Base-by-base conservation (phyloP, 2,888 invertebrate species). In the Eupithecia subumbrata region DNA sequence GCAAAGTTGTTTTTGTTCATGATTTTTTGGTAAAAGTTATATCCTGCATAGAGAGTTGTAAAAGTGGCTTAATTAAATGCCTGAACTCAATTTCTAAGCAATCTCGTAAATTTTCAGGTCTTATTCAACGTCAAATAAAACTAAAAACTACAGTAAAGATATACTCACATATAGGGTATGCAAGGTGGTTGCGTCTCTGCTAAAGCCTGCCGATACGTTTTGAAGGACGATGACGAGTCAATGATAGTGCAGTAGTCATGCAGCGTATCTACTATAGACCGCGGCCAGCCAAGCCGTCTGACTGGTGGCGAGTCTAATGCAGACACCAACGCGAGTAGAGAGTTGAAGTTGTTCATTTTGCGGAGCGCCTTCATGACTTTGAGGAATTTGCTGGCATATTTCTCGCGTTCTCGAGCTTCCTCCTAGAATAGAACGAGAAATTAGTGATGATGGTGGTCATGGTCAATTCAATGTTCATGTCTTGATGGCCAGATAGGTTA, bases 271-370 rank as follows among this genome's bases (percentile, higher is more conserved):
- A 97, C 97, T 78, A 98, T 97, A 83, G 97, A 97, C 87, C 98
- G 97, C 87, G 98, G 98, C 98, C 98, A 98, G 89, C 99, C 99
- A 89, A 99, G 95, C 89, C 99, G 95, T 86, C 97, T 95, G 89
- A 98, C 97, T 0, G 99, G 99, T 7, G 99, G 99, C 30, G 99
- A 99, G 92, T 99, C 99, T 84, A 99, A 93, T 22, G 99, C 99
- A 11, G 99, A 99, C 78, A 99, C 95, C 80, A 99, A 95, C 12
- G 99, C 99, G 86, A 99, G 95, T 95, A 99, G 99, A 67, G 99
- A 99, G 95, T 99, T 99, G 93, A 99, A 99, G 92, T 99, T 99
- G 94, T 99, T 99, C 91, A 99, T 97, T 92, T 99, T 99, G 78
- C 99, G 96, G 80, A 99, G 95, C 89, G 99, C 98, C 94, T 99